phyloP scores from a whole-genome alignment of 2,113 vertebrate genomes.

The Clarias batrachus region DNA sequence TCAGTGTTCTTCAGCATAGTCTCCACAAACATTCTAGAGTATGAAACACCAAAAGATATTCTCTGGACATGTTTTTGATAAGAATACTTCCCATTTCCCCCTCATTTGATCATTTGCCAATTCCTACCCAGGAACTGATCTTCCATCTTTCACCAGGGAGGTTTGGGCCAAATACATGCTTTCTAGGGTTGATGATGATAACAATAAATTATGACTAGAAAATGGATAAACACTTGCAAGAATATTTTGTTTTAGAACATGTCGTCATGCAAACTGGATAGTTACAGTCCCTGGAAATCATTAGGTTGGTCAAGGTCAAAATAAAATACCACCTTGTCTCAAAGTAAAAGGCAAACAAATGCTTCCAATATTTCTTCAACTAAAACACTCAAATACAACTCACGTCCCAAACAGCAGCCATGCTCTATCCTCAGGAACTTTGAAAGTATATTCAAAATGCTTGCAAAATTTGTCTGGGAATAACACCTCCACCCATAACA shows the following conservation, averaged over 20 bases:
- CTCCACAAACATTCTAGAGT: background rate
- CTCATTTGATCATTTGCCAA: background rate
- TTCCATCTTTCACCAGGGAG: background rate
- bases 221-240: background rate
- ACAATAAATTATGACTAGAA: background rate
- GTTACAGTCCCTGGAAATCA: too few relatives aligned
- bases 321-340: background rate
- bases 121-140: background rate
- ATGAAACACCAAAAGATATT: background rate
- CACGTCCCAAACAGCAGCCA: background rate
- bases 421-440: background rate
- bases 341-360: background rate
- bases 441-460: background rate
- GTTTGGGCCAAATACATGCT: background rate
- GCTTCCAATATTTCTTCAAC: background rate
- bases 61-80: background rate
- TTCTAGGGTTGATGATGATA: background rate
- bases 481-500: background rate
- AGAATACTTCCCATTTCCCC: background rate
- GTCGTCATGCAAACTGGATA: background rate
- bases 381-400: background rate
- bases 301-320: too few relatives aligned
- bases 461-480: background rate
- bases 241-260: background rate
- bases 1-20: background rate